Base-by-base conservation (phyloP, 2,113 vertebrate species). In the Varanus salvator region DNA sequence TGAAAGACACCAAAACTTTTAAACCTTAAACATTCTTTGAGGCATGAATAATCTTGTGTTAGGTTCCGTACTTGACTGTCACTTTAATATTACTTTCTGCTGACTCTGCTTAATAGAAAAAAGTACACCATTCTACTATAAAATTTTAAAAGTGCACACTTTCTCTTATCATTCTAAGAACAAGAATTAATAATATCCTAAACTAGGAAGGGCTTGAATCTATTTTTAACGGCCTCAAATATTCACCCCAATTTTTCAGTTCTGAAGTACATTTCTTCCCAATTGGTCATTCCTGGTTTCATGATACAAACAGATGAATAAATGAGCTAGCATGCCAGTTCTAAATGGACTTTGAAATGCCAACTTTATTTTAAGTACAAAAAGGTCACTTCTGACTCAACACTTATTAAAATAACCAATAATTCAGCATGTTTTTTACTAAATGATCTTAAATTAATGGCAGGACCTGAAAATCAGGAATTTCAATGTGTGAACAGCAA, bases 1-100 rank as follows among this genome's bases (percentile, higher is more conserved):
- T 91, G 87, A 96, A 94, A 95, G 81, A 85, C 90, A 95, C 0
- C 0, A 77, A 94, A 92, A 95, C 89, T 95, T 93, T 94, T 92
- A 94, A 95, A 95, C 91, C 92, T 95, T 90, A 96, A 97, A 96
- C 86, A 86, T 95, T 92, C 90, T 92, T 91, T 92, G 92, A 93
- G 91, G 88, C 93, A 96, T 94, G 90, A 88, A 93, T 94, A 89
- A 95, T 92, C 92, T 85, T 93, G 89, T 89, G 92, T 85, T 23
- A 94, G 86, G 92, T 91, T 96, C 96, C 89, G 92, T 86, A 92
- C 94, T 90, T 89, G 92, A 92, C 89, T 95, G 94, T 83, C 93
- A 95, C 86, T 95, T 96, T 93, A 95, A 91, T 95, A 94, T 91
- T 88, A 84, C 81, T 95, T 95, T 96, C 94, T 94, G 94, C 93